A percentile compares a stretch with the other conserved stretches of the same genome.
Evolutionary conservation across 2,888 invertebrate species (phyloP).

Genomic region (Caenorhabditis parvicauda): DNA sequence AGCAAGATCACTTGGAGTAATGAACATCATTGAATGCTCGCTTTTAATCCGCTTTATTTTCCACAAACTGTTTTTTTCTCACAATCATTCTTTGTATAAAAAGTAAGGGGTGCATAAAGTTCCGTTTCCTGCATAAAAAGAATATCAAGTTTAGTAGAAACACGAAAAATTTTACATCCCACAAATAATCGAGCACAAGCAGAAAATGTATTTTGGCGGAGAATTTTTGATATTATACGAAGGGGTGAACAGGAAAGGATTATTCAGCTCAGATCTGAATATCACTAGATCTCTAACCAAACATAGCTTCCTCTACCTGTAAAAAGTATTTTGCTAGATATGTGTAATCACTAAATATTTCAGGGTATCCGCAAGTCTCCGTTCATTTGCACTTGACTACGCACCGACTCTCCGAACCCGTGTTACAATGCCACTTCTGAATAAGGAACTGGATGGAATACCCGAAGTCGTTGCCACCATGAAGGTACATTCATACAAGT

Average conservation of each 20-base stretch:
- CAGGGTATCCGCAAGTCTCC: slow-evolving; percentile 43
- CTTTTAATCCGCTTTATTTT: no score
- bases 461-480: slow-evolving; percentile 26
- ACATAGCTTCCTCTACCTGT: slow-evolving; percentile 1
- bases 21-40: no score
- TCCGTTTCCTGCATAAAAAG: no score
- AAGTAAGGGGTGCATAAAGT: no score
- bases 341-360: slow-evolving; percentile 21
- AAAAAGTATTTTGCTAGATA: not conserved
- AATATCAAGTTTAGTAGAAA: no score
- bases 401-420: slow-evolving; percentile 76
- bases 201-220: not conserved
- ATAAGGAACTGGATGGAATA: slow-evolving; percentile 63
- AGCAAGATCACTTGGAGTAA: no score
- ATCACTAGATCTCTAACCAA: no score
- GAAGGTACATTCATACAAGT: not conserved
- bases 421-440: slow-evolving; percentile 77
- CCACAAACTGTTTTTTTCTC: no score
- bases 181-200: no score
- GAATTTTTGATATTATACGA: not conserved
- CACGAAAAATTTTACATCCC: no score
- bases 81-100: no score
- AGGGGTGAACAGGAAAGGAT: not conserved
- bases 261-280: no score
- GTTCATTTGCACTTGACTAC: slow-evolving; percentile 72